These are phyloP conservation scores for Fregata magnificens DNA, from an alignment of 2,113 vertebrate species.

Conservation along the genomic window DNA sequence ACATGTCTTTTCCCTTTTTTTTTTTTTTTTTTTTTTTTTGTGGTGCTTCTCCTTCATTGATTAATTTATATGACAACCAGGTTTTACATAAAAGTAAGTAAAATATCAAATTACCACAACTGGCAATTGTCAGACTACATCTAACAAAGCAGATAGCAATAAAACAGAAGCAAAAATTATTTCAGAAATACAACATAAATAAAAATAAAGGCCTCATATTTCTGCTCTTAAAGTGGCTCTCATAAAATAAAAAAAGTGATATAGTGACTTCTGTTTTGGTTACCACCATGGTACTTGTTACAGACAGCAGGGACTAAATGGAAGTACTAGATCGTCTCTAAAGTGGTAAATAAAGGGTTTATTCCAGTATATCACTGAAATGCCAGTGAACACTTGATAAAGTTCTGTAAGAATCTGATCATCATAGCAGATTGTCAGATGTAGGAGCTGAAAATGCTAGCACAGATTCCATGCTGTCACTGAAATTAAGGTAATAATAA, in stretches of 20 bases:
- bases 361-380: background rate
- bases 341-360: background rate
- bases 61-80: background rate
- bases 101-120: background rate
- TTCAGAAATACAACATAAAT: background rate
- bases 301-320: background rate
- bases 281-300: background rate
- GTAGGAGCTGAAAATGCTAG: background rate
- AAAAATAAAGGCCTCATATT: background rate
- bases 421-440: background rate
- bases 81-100: background rate
- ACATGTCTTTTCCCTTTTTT: background rate
- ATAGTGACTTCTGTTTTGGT: background rate
- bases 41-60: background rate
- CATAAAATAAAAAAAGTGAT: background rate
- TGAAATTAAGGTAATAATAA: background rate
- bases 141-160: background rate
- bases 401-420: background rate
- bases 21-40: background rate
- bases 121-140: background rate
- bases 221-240: background rate
- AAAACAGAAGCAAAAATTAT: background rate
- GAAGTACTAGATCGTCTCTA: background rate
- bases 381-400: background rate
- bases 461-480: background rate